A percentile compares a stretch with the other conserved stretches of the same genome.
phyloP scores from a whole-genome alignment of 2,888 invertebrate genomes.

The Philereme transversata region DNA sequence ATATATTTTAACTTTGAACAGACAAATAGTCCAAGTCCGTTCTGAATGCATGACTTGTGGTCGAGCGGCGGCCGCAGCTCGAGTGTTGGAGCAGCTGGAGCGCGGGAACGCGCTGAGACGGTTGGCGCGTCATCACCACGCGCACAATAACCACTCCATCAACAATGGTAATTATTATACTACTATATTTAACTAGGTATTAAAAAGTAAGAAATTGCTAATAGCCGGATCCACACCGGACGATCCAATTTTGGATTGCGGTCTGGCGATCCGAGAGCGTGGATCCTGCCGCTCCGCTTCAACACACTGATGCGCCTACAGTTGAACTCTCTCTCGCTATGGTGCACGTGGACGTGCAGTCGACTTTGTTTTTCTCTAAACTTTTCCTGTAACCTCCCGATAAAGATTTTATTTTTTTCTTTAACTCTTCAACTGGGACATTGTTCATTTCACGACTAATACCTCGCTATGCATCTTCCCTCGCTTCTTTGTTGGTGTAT shows the following conservation, averaged over 20 bases:
- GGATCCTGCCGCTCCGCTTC: no score
- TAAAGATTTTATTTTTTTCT: not conserved
- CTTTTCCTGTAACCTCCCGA: not conserved
- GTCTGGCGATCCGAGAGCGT: no score
- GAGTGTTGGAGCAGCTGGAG: constrained; percentile 88
- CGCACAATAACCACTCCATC: constrained; percentile 48
- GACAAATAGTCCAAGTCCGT: constrained; percentile 57
- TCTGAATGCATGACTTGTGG: constrained; percentile 86
- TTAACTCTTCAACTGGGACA: constrained; percentile 7
- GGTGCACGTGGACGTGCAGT: no score
- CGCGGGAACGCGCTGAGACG: constrained; percentile 93
- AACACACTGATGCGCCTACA: no score
- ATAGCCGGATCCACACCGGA: no score
- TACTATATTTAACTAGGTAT: no score
- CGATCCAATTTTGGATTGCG: no score
- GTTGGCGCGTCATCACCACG: constrained; percentile 74
- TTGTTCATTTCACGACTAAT: constrained; percentile 22
- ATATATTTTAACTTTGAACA: constrained; percentile 30
- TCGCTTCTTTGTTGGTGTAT: constrained; percentile 15
- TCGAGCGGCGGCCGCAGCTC: constrained; percentile 90
- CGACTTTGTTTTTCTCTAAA: no score
- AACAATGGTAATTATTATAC: constrained; percentile 46
- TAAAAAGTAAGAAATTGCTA: no score
- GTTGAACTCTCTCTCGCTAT: no score
- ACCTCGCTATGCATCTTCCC: constrained; percentile 19